A percentile compares a stretch with the other conserved stretches of the same genome.
These are phyloP conservation scores for Eledone cirrhosa DNA, from an alignment of 2,888 invertebrate species.

Conservation along the genomic window DNA sequence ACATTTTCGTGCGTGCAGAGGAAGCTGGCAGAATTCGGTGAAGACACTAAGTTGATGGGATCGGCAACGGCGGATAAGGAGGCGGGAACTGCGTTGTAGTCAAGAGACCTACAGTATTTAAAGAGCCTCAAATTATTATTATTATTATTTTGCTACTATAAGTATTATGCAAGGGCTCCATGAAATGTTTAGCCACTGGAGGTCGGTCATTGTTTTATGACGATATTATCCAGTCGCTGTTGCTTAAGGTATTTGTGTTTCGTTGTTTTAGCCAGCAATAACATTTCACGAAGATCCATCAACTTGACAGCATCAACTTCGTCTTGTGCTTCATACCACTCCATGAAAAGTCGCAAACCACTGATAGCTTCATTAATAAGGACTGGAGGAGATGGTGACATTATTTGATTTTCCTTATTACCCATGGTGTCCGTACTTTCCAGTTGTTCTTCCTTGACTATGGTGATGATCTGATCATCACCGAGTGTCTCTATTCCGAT, in stretches of 20 bases:
- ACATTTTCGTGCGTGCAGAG: too few relatives aligned
- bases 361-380: not conserved
- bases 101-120: too few relatives aligned
- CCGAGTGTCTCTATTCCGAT: not conserved
- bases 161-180: too few relatives aligned
- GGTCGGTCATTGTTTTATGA: not conserved
- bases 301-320: not conserved
- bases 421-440: slow-evolving; percentile 13
- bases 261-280: not conserved
- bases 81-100: too few relatives aligned
- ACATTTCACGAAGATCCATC: not conserved
- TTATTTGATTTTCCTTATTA: slow-evolving; percentile 8
- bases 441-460: not conserved
- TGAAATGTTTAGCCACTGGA: too few relatives aligned
- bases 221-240: not conserved
- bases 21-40: too few relatives aligned
- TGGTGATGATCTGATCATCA: slow-evolving; percentile 14
- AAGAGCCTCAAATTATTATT: too few relatives aligned
- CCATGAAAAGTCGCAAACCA: not conserved
- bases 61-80: too few relatives aligned
- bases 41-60: too few relatives aligned
- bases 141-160: too few relatives aligned
- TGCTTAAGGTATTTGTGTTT: not conserved
- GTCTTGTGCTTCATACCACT: slow-evolving; percentile 10
- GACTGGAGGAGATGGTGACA: slow-evolving; percentile 5